Conservation (phyloP, 1,140 invertebrate genomes). For the Listronotus oregonensis region DNA sequence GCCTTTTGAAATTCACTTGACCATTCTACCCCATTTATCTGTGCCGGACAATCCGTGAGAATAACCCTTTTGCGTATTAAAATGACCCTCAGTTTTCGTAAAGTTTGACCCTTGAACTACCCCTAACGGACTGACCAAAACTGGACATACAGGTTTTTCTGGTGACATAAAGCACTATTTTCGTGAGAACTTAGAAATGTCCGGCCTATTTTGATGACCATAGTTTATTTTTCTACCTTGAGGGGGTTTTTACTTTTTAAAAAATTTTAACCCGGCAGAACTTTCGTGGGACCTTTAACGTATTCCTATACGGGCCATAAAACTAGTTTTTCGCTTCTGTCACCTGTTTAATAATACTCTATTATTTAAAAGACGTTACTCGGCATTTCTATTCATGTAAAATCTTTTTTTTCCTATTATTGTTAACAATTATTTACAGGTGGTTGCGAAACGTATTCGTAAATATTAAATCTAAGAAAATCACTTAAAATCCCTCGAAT, state of each 20-base stretch:
- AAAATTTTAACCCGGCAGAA: neutral
- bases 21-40: constrained; percentile 48
- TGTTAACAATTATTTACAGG: too few relatives aligned
- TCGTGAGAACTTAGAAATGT: constrained; percentile 46
- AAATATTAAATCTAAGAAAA: too few relatives aligned
- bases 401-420: too few relatives aligned
- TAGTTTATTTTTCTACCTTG: constrained; percentile 34
- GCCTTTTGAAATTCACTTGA: constrained; percentile 47
- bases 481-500: too few relatives aligned
- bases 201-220: constrained; percentile 39
- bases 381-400: too few relatives aligned
- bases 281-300: constrained; percentile 38
- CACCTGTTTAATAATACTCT: too few relatives aligned
- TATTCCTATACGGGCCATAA: constrained; percentile 16
- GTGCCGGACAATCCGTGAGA: constrained; percentile 47
- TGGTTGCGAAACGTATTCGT: too few relatives aligned
- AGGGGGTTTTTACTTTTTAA: constrained; percentile 27
- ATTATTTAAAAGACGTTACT: too few relatives aligned
- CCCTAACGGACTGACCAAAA: constrained; percentile 49
- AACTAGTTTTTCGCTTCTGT: too few relatives aligned
- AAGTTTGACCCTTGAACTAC: constrained; percentile 44
- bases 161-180: constrained; percentile 43
- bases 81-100: constrained; percentile 45
- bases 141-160: constrained; percentile 48
- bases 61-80: constrained; percentile 42